A percentile compares a stretch with the other conserved stretches of the same genome.
phyloP scores from a whole-genome alignment of 2,113 vertebrate genomes.

The Arothron firmamentum region DNA sequence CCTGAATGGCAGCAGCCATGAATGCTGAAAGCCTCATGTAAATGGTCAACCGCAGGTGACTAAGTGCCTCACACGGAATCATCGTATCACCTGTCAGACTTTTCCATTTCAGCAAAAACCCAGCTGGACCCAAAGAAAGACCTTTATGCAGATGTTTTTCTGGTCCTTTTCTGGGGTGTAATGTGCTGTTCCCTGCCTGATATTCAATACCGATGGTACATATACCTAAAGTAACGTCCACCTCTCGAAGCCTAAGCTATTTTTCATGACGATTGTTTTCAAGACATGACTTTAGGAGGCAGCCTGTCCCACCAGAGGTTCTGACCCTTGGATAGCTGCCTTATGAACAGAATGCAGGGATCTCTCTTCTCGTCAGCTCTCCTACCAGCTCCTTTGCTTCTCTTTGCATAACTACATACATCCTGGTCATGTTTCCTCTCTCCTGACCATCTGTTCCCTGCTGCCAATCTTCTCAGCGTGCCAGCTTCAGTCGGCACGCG shows the following conservation, averaged over 20 bases:
- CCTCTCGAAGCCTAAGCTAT: no score
- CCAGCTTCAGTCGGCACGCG: constrained; percentile 50
- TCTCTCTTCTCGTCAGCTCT: constrained; percentile 67
- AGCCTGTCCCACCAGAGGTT: constrained; percentile 22
- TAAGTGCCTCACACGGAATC: constrained; percentile 22
- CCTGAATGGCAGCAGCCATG: constrained; percentile 40
- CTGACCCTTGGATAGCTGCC: constrained; percentile 36
- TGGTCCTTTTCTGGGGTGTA: neutral
- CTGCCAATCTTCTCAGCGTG: constrained; percentile 72
- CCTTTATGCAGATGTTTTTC: neutral
- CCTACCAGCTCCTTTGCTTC: constrained; percentile 64
- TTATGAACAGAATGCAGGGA: constrained; percentile 41
- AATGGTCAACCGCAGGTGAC: constrained; percentile 19
- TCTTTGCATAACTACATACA: constrained; percentile 69
- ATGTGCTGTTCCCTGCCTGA: neutral
- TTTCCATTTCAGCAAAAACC: constrained; percentile 9
- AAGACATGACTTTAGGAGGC: neutral
- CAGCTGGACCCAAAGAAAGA: neutral
- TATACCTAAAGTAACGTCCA: no score
- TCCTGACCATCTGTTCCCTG: constrained; percentile 76
- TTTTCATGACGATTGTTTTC: neutral
- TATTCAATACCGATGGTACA: no score
- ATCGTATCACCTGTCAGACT: constrained; percentile 11
- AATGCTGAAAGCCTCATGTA: constrained; percentile 30
- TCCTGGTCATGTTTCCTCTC: constrained; percentile 71